Base-by-base conservation (phyloP, 2,797 vertebrate genomes). In the Alfaro cultratus region DNA sequence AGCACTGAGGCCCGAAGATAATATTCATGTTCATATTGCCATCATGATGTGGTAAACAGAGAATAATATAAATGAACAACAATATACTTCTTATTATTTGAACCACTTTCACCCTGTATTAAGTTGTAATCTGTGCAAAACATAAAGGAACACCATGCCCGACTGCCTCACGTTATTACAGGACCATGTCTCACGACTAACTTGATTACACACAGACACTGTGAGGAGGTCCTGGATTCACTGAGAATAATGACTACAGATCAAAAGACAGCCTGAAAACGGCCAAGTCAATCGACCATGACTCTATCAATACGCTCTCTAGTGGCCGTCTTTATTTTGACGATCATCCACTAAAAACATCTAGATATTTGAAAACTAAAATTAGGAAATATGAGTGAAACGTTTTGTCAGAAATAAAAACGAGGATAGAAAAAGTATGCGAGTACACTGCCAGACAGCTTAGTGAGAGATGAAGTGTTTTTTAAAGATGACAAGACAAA, bases 201-300 rank as follows among this genome's bases (percentile, higher is more conserved):
- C 55, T 36, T 64, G 26, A 81, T 80, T 75, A 82, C 13, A 55
- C 8, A 9, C 49, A 43, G 26, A 36, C 21, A 57, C 41, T 41
- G 46, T 57, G 23, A 80, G 29, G 45, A 75, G 34, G 68, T 34
- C 29, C 57, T 76, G 39, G 45, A 3, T 46, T 74, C 60, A 72
- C 72, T 79, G 74, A 76, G 73, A 68, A 73, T 71, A 78, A 85
- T 73, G 39, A 75, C 45, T 6, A n/a, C 45, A 81, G 60, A 75
- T 84, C 79, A 83, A 78, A 85, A 76, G 55, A 45, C 41, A 57
- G 26, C 12, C 11, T 62, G 49, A 49, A 51, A 72, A 73, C 4
- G 11, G 36, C 39, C 51, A 74, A 67, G 29, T 68, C 57, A 29
- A 39, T 62, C 10, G 12, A 57, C n/a, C 10, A 5, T 57, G 55